Evolutionary conservation across 2,888 invertebrate species (phyloP).

Genomic region (Idaea biselata): DNA sequence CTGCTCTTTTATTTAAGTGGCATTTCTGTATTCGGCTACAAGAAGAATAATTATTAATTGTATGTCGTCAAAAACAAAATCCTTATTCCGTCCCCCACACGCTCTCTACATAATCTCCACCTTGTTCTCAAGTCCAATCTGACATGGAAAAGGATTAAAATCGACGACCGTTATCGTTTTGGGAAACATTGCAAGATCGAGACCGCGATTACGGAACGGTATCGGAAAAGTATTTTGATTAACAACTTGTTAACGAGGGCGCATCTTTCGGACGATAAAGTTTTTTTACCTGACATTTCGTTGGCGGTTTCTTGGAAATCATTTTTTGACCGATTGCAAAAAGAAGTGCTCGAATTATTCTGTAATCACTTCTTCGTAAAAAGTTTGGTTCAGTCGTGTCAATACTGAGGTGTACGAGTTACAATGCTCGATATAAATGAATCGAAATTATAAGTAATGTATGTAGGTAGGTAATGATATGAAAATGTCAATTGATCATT

Average conservation of each 20-base stretch:
- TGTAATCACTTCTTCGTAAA: neutral
- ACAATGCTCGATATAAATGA: too few relatives aligned
- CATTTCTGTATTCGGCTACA: too few relatives aligned
- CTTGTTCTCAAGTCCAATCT: conserved; percentile 30
- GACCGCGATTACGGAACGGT: conserved; percentile 19
- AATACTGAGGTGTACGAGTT: too few relatives aligned
- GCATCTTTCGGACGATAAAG: conserved; percentile 11
- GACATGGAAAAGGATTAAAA: conserved; percentile 51
- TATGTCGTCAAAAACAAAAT: neutral
- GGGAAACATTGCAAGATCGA: conserved; percentile 34
- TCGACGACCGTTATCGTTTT: conserved; percentile 47
- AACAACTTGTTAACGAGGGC: conserved; percentile 26
- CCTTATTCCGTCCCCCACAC: neutral
- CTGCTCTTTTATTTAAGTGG: too few relatives aligned
- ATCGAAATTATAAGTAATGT: too few relatives aligned
- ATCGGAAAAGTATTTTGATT: conserved; percentile 25
- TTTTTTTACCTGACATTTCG: conserved; percentile 7
- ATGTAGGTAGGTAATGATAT: too few relatives aligned
- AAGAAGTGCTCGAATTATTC: conserved; percentile 2
- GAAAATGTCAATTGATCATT: too few relatives aligned
- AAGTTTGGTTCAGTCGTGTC: too few relatives aligned
- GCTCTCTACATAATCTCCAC: conserved; percentile 25
- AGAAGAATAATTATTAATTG: too few relatives aligned
- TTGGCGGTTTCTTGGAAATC: neutral
- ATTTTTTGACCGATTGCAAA: neutral